Evolutionary conservation across 2,113 vertebrate genomes (phyloP).

Genomic region (Platysteira castanea): DNA sequence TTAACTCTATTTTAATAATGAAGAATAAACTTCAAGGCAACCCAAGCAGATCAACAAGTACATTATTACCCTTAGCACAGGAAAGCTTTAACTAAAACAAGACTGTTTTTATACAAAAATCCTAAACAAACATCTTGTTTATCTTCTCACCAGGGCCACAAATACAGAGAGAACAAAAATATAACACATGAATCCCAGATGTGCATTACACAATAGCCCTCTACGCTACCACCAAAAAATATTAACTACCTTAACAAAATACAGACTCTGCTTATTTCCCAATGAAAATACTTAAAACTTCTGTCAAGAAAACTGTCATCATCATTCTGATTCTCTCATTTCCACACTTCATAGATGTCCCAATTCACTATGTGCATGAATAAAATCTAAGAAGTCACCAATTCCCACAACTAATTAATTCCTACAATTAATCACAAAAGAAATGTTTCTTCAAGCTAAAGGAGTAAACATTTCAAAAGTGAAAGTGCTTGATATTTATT

Average conservation of each 20-base stretch:
- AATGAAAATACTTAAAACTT: not conserved
- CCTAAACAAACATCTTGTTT: not conserved
- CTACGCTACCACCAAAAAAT: not conserved
- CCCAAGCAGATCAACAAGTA: not conserved
- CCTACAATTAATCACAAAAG: not conserved
- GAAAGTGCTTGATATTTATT: not conserved
- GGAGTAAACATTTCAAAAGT: not conserved
- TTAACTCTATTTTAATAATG: not conserved
- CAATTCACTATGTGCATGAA: fast-evolving
- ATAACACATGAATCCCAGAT: not conserved
- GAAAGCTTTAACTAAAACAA: not conserved
- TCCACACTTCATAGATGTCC: not conserved
- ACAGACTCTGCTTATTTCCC: not conserved
- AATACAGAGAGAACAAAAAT: not conserved
- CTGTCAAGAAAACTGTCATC: not conserved
- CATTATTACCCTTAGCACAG: not conserved
- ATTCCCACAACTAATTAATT: not conserved
- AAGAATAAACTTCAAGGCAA: not conserved
- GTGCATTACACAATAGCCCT: not conserved
- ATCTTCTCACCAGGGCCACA: not conserved
- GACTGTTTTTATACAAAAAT: not conserved
- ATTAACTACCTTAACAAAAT: not conserved
- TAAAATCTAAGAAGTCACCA: not conserved
- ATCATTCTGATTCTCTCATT: not conserved
- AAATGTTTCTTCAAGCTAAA: not conserved